Evolutionary conservation across 1,140 invertebrate species (phyloP), one percentile per base, ranked within the genome.

Genomic region (Heliconius congener): DNA sequence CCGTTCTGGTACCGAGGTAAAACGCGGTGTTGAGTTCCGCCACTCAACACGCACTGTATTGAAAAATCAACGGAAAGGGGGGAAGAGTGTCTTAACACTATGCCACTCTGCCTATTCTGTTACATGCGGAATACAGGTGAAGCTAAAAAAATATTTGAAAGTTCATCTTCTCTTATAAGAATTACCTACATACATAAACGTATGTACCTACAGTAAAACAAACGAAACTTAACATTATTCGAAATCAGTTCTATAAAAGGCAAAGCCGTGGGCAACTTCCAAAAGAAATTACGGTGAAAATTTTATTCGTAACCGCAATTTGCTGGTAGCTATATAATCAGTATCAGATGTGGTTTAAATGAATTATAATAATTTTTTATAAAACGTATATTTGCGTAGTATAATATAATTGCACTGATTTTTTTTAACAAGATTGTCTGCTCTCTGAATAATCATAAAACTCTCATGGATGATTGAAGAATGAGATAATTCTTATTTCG

Each of bases 201-300:
- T 52, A 52, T 18, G 50, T 52, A 52, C 3, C 13, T 66, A 66
- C 9, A 66, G 27, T 16, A 30, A 66, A 66, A 16, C 4, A 66
- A 27, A 23, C 60, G 11, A 66, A 66, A 30, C 4, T 66, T 66
- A 30, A 11, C 46, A 73, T 46, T 34, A 73, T 39, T 46, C 71
- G 71, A 73, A 73, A 46, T 50, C 6, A 73, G n/a, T 73, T 73
- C 72, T 73, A 73, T 73, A 73, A 46, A 73, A 73, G 72, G 72
- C 27, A 73, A 73, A 30, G 72, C 72, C 72, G 46, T 6, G 37
- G 39, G 19, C 72, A 46, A 73, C 37, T 73, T 46, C 37, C 34
- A 39, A 50, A 73, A n/a, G 11, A 46, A 39, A 73, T 73, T 50
- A 50, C 11, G 72, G n/a, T 46, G 37, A 73, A 73, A 73, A 46